These are phyloP conservation scores for Ennomos quercinarius DNA, from an alignment of 2,888 invertebrate genomes.

Conservation along the genomic window DNA sequence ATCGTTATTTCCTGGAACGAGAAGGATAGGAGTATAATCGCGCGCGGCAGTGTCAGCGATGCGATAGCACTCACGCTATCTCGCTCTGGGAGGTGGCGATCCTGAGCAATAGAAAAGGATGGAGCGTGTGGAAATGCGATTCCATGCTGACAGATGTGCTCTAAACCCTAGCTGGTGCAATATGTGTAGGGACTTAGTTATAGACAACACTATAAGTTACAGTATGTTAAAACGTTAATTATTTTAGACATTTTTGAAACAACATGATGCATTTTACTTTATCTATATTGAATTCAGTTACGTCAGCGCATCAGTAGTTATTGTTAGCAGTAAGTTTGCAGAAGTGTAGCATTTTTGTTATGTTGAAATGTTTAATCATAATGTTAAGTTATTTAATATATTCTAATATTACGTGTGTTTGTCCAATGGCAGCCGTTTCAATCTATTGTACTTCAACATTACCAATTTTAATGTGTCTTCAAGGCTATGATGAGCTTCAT, in stretches of 20 bases:
- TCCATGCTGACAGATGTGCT: too few species aligned
- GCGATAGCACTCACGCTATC: too few species aligned
- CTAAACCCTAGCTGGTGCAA: neutral
- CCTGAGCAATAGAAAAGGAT: too few species aligned
- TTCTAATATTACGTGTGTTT: slow-evolving; percentile 4
- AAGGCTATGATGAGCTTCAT: too few species aligned
- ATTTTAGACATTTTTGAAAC: neutral
- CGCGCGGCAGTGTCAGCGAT: too few species aligned
- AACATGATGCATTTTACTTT: neutral
- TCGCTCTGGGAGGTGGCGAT: too few species aligned
- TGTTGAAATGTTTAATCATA: slow-evolving; percentile 33
- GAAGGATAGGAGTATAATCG: too few species aligned
- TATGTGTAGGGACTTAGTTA: neutral
- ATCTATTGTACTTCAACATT: too few species aligned
- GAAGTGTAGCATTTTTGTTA: slow-evolving; percentile 43
- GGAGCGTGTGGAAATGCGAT: too few species aligned
- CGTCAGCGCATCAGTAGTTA: slow-evolving; percentile 1
- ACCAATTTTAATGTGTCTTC: too few species aligned
- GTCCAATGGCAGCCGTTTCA: slow-evolving; percentile 9
- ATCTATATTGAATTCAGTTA: neutral
- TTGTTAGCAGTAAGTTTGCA: slow-evolving; percentile 25
- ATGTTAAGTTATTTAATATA: slow-evolving; percentile 16
- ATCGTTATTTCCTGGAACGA: too few species aligned
- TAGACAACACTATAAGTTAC: neutral
- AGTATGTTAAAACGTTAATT: neutral